Evolutionary conservation across 1,140 invertebrate species (phyloP).

Genomic region (Helicoverpa zea): DNA sequence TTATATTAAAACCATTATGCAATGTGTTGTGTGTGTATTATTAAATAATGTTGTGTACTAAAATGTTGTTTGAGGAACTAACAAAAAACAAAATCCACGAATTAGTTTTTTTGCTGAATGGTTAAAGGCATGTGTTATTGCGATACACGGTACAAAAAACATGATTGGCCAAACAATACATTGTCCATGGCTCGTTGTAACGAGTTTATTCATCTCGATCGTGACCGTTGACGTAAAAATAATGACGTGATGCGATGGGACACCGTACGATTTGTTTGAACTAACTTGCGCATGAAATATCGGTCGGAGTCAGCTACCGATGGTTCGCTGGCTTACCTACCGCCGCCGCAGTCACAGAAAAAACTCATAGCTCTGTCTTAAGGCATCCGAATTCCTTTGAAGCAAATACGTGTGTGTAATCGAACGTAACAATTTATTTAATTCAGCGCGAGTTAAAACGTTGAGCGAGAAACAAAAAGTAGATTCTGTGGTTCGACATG

Average conservation of each 20-base stretch:
- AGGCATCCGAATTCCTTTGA: constrained; percentile 82
- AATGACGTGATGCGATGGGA: constrained; percentile 78
- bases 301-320: constrained; percentile 80
- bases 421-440: constrained; percentile 83
- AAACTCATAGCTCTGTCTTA: constrained; percentile 76
- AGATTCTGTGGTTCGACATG: constrained; percentile 55
- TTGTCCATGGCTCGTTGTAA: constrained; percentile 41
- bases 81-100: constrained; percentile 30
- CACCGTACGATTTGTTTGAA: constrained; percentile 85
- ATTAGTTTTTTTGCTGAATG: constrained; percentile 13
- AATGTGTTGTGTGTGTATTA: constrained; percentile 19
- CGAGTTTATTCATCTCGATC: constrained; percentile 52
- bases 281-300: constrained; percentile 79
- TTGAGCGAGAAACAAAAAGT: constrained; percentile 50
- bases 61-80: background rate
- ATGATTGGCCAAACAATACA: constrained; percentile 39
- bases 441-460: constrained; percentile 64
- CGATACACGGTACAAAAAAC: constrained; percentile 20
- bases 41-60: background rate
- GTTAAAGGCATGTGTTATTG: constrained; percentile 37
- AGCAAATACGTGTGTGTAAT: constrained; percentile 84
- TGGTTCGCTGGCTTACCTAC: constrained; percentile 84
- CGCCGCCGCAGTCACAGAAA: constrained; percentile 73
- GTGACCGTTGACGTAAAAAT: constrained; percentile 63
- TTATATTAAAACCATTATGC: constrained; percentile 59